A percentile compares a stretch with the other conserved stretches of the same genome.
Conservation (phyloP, 2,113 vertebrate species). For the Micronycteris hirsuta region DNA sequence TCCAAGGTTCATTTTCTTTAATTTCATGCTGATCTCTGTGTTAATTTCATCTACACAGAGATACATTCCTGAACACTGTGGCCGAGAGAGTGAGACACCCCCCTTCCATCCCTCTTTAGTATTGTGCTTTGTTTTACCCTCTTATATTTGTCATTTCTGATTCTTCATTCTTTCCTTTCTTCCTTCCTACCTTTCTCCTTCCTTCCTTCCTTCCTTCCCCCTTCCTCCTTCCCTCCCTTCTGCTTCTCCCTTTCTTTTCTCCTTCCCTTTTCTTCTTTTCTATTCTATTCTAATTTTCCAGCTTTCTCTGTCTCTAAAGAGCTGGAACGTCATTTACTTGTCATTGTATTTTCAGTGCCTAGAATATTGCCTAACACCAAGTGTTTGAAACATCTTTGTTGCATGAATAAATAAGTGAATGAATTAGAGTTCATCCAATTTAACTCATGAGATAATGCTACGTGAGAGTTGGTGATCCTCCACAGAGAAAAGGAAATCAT, state of each 20-base stretch:
- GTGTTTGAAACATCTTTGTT: not conserved
- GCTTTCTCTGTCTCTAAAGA: not conserved
- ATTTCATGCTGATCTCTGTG: not conserved
- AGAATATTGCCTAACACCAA: not conserved
- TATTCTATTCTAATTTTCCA: not conserved
- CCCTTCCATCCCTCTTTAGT: not conserved
- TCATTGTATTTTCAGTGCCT: not conserved
- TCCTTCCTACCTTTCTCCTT: no score
- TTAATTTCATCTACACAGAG: not conserved
- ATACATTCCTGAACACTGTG: not conserved
- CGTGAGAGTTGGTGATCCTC: not conserved
- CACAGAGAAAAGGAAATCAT: not conserved
- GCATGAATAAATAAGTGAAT: not conserved
- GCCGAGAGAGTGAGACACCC: not conserved
- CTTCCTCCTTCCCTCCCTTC: fast-evolving
- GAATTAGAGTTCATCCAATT: not conserved
- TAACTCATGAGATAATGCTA: not conserved
- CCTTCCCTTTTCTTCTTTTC: fast-evolving
- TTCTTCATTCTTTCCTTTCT: no score
- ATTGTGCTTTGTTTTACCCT: not conserved
- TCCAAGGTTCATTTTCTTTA: not conserved
- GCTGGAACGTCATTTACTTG: not conserved
- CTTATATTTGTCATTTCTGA: not conserved
- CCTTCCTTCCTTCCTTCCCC: fast-evolving
- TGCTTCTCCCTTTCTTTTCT: fast-evolving